Percentiles rank a stretch among this genome's conserved stretches.
Conservation (phyloP, 2,888 invertebrate species). For the Himalopsyche anomala region DNA sequence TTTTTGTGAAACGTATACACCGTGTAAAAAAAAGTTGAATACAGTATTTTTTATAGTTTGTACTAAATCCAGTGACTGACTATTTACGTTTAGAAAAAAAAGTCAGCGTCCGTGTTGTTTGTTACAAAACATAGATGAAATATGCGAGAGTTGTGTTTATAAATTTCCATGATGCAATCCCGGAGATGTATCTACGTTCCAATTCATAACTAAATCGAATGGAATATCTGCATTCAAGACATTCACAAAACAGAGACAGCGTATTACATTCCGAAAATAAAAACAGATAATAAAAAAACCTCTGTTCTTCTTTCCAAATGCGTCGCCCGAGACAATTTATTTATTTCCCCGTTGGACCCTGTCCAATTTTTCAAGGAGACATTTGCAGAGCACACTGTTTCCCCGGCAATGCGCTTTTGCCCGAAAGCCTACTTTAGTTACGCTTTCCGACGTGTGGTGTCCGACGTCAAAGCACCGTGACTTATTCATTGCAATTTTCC, state of each 20-base stretch:
- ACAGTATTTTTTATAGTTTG: too few relatives aligned
- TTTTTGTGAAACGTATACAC: too few relatives aligned
- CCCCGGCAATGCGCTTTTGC: slow-evolving; percentile 40
- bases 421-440: slow-evolving; percentile 38
- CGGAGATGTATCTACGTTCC: neutral
- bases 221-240: slow-evolving; percentile 10
- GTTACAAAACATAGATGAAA: too few relatives aligned
- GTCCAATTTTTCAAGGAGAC: slow-evolving; percentile 35
- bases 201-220: slow-evolving; percentile 10
- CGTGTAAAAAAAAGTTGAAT: too few relatives aligned
- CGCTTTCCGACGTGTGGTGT: slow-evolving; percentile 32
- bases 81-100: too few relatives aligned
- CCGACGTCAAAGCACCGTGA: neutral
- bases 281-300: slow-evolving; percentile 33
- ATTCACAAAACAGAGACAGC: neutral
- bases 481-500: neutral
- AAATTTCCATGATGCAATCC: too few relatives aligned
- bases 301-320: neutral
- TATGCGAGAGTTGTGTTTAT: too few relatives aligned
- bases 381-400: slow-evolving; percentile 32
- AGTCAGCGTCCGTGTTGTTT: too few relatives aligned
- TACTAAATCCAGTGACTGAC: too few relatives aligned
- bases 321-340: slow-evolving; percentile 41
- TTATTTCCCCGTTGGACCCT: slow-evolving; percentile 38
- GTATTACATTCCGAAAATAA: slow-evolving; percentile 32